Base-by-base conservation (phyloP, 30 jellyfish, hydroid and myxozoan species). In the Rhopilema esculentum region DNA sequence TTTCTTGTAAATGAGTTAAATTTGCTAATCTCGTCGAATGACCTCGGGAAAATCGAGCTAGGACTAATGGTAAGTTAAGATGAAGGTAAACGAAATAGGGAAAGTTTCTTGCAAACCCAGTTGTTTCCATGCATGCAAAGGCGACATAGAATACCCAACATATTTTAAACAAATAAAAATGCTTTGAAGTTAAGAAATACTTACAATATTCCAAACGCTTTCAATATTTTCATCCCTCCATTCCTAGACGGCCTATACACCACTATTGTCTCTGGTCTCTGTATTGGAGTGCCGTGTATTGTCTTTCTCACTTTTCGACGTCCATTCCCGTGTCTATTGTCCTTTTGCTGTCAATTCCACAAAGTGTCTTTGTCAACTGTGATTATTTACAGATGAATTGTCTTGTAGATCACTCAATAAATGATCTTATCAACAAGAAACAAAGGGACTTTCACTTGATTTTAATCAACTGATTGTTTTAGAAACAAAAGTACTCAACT, bases 261-360 rank as follows among this genome's bases (percentile, higher is more conserved):
- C 9, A 40, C 12, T 40, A 40, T 40, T 40, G 57, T 40, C 57
- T 40, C 57, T 40, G 9, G 57, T 6, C 6, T 40, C 9, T 40
- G 57, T 40, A 40, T n/a, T n/a, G n/a, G 57, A 40, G 57, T 12
- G 9, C 57, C 12, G 57, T 40, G 9, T 40, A 40, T 40, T 40
- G 57, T 40, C 57, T 40, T 40, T 6, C 57, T 2, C 57, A 2
- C 57, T 2, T n/a, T n/a, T n/a, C n/a, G n/a, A n/a, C n/a, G n/a
- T n/a, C 57, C 57, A 40, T 40, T 40, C 57, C 12, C 57, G 57
- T 6, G 57, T 12, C 64, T 23, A 28, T 70, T 70, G 80, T 70
- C 49, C 80, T 1, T 70, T 70, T 70, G 64, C 80, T 70, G 80
- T 70, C 80, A 70, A 70, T 70, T 25, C 24, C 65, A 70, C 49